Percentiles rank a stretch among this genome's conserved stretches.
Evolutionary conservation across 2,888 invertebrate genomes (phyloP).

Genomic region (Leucozona laternaria): DNA sequence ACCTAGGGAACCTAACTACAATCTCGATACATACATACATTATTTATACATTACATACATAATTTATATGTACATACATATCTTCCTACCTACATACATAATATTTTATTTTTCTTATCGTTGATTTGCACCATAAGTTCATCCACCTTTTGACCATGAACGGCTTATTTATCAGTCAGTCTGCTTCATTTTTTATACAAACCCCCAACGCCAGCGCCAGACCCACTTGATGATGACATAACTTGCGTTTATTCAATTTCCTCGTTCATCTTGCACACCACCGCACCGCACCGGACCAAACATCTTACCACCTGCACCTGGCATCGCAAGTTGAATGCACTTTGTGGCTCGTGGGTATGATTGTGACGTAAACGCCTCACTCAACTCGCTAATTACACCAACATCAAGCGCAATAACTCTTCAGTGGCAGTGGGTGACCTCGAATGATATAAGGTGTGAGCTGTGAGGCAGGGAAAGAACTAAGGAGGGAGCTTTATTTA

Average conservation of each 20-base stretch:
- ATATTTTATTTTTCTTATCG: not conserved
- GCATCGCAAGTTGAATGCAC: constrained; percentile 60
- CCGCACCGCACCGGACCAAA: not conserved
- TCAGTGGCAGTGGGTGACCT: constrained; percentile 41
- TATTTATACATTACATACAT: too few relatives aligned
- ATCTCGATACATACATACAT: too few relatives aligned
- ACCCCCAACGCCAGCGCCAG: not conserved
- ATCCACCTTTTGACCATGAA: constrained; percentile 58
- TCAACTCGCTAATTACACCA: constrained; percentile 12
- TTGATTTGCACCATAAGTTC: constrained; percentile 41
- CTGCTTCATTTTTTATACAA: not conserved
- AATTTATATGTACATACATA: not conserved
- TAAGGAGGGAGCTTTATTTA: constrained; percentile 9
- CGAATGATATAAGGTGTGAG: constrained; percentile 5
- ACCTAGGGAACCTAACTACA: not conserved
- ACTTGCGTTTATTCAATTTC: constrained; percentile 40
- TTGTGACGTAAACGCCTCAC: constrained; percentile 48
- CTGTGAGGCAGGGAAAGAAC: not conserved
- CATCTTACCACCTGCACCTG: constrained; percentile 11
- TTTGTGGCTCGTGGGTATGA: constrained; percentile 1
- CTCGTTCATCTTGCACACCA: constrained; percentile 21
- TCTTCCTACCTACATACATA: not conserved
- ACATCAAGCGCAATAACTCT: constrained; percentile 6
- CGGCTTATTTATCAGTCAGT: constrained; percentile 24
- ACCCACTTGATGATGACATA: constrained; percentile 54